Conservation (phyloP, 2,113 vertebrate genomes). For the Ptychochromis oligacanthus region DNA sequence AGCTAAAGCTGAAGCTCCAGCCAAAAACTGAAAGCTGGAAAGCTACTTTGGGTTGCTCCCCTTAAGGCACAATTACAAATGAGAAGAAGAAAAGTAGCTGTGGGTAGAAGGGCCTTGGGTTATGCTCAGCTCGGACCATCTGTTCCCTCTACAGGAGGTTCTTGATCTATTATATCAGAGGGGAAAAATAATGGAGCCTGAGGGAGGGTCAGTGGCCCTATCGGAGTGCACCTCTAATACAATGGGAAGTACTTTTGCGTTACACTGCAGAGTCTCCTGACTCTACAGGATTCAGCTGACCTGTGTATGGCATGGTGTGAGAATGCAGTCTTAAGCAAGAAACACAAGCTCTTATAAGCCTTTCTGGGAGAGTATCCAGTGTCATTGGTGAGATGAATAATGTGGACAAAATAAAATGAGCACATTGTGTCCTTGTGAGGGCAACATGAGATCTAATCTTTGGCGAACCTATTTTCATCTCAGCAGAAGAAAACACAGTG, state of each 20-base stretch:
- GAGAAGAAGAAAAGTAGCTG: constrained; percentile 26
- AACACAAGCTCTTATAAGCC: constrained; percentile 19
- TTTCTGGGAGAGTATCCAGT: not conserved
- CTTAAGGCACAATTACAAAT: constrained; percentile 68
- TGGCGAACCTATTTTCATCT: not conserved
- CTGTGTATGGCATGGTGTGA: constrained; percentile 17
- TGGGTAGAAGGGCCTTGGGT: constrained; percentile 44
- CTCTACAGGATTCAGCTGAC: constrained; percentile 46
- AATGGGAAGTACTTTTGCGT: constrained; percentile 29
- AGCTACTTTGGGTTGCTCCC: constrained; percentile 42
- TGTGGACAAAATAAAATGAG: not conserved
- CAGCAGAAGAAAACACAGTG: not conserved
- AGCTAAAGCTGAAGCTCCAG: not conserved
- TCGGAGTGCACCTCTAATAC: constrained; percentile 11
- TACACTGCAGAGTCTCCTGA: constrained; percentile 23
- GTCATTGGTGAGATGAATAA: not conserved
- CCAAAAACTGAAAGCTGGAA: constrained; percentile 38
- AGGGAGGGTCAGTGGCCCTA: constrained; percentile 31
- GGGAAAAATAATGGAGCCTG: constrained; percentile 55
- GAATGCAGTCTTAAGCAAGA: constrained; percentile 28
- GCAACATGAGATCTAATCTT: not conserved
- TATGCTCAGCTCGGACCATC: constrained; percentile 48
- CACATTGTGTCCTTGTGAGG: constrained; percentile 15
- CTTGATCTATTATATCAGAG: constrained; percentile 62
- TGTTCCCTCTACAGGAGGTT: constrained; percentile 57